These are phyloP conservation scores for Nesogale talazaci DNA, from an alignment of 2,113 vertebrate genomes.

Conservation along the genomic window DNA sequence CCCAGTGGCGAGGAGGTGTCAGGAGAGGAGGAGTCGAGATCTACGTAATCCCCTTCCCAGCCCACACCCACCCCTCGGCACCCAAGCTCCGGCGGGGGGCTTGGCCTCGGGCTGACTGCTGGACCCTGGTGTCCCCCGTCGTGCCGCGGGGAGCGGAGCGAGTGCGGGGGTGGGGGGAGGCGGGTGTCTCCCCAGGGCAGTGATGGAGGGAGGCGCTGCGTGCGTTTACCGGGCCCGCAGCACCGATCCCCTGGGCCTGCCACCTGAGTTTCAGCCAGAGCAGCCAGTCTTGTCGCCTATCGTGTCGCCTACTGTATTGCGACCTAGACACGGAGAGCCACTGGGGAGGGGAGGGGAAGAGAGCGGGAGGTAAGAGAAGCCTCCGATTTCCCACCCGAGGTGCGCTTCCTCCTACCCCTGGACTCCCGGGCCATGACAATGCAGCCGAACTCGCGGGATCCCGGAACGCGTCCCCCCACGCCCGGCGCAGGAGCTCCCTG, in stretches of 20 bases:
- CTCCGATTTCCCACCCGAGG: neutral
- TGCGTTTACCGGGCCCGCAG: neutral
- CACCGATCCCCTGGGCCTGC: constrained; percentile 5
- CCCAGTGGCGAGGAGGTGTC: constrained; percentile 42
- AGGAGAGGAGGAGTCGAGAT: constrained; percentile 62
- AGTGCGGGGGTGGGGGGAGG: neutral
- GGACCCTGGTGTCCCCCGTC: neutral
- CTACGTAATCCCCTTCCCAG: constrained; percentile 74
- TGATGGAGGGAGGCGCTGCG: neutral
- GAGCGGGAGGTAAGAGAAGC: no score
- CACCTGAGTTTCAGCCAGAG: constrained; percentile 61
- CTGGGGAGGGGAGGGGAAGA: neutral
- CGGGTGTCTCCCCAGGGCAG: neutral
- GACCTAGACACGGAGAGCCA: neutral
- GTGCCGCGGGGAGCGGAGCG: neutral
- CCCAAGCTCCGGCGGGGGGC: neutral
- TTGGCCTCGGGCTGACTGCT: neutral
- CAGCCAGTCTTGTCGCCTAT: neutral
- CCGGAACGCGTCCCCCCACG: neutral
- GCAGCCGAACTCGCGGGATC: constrained; percentile 79
- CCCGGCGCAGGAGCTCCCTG: neutral
- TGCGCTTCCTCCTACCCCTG: constrained; percentile 40
- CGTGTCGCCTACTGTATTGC: constrained; percentile 29
- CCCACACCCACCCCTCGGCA: constrained; percentile 63
- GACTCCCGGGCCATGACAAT: constrained; percentile 67